A percentile compares a stretch with the other conserved stretches of the same genome.
phyloP scores from a whole-genome alignment of 1,140 invertebrate species.

The Euwallacea similis region DNA sequence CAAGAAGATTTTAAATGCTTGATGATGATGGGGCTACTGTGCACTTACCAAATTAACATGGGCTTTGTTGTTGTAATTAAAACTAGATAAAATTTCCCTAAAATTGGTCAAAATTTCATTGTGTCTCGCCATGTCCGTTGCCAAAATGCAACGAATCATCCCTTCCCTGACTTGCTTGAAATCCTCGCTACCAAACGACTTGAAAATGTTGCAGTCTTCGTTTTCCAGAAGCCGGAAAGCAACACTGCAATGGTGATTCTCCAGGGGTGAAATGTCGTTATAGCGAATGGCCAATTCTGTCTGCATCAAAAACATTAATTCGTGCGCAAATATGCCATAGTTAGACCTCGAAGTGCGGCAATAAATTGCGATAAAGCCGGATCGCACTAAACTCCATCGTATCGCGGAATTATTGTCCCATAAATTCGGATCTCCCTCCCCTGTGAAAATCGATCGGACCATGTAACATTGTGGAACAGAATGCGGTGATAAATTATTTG shows the following conservation, averaged over 20 bases:
- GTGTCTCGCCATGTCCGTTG: conserved; percentile 86
- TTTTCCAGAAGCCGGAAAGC: conserved; percentile 79
- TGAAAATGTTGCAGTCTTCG: conserved; percentile 77
- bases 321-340: neutral
- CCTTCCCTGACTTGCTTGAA: conserved; percentile 72
- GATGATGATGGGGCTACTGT: neutral
- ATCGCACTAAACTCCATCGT: neutral
- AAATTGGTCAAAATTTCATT: conserved; percentile 84
- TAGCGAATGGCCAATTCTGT: conserved; percentile 84
- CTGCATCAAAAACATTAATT: conserved; percentile 15
- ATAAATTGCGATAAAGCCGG: neutral
- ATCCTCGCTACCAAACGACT: conserved; percentile 65
- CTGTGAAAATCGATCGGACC: conserved; percentile 11
- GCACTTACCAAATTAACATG: conserved; percentile 77
- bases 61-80: conserved; percentile 74
- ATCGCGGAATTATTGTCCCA: conserved; percentile 16
- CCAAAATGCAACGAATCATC: conserved; percentile 82
- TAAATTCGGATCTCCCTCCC: conserved; percentile 6
- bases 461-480: conserved; percentile 16
- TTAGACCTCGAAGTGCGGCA: neutral
- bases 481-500: conserved; percentile 10
- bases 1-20: conserved; percentile 24
- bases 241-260: conserved; percentile 88
- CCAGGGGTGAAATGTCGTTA: conserved; percentile 86
- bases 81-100: conserved; percentile 67